phyloP scores from a whole-genome alignment of 2,797 vertebrate genomes.

The Intellagama lesueurii region DNA sequence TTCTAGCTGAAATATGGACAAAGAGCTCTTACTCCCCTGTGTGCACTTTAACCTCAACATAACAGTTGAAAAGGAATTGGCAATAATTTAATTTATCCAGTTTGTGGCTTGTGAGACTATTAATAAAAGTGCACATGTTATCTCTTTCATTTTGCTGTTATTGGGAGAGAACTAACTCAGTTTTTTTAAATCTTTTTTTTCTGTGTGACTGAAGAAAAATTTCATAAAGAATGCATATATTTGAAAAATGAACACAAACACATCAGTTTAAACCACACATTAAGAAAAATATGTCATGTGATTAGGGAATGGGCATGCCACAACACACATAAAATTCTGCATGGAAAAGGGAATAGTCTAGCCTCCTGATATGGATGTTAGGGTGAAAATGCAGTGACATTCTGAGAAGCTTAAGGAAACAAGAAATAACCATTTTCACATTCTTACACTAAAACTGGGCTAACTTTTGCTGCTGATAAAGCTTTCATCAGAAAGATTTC shows the following conservation, averaged over 20 bases:
- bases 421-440: background rate
- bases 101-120: no score
- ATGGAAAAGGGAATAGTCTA: background rate
- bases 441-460: background rate
- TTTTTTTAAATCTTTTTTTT: no score
- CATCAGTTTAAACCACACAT: background rate
- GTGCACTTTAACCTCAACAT: no score
- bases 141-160: no score
- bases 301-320: no score
- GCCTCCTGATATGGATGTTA: background rate
- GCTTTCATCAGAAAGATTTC: constrained; percentile 9
- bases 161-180: no score
- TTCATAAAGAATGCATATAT: background rate
- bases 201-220: background rate
- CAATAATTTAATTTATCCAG: no score
- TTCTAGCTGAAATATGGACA: no score
- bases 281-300: background rate
- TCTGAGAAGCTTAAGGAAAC: background rate
- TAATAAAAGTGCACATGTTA: no score
- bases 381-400: background rate
- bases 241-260: background rate
- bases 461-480: background rate
- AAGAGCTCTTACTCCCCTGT: no score
- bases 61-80: no score
- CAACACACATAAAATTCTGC: background rate